Percentiles rank a stretch among this genome's conserved stretches.
phyloP scores from a whole-genome alignment of 2,113 vertebrate genomes.

The Mystacornis crossleyi region DNA sequence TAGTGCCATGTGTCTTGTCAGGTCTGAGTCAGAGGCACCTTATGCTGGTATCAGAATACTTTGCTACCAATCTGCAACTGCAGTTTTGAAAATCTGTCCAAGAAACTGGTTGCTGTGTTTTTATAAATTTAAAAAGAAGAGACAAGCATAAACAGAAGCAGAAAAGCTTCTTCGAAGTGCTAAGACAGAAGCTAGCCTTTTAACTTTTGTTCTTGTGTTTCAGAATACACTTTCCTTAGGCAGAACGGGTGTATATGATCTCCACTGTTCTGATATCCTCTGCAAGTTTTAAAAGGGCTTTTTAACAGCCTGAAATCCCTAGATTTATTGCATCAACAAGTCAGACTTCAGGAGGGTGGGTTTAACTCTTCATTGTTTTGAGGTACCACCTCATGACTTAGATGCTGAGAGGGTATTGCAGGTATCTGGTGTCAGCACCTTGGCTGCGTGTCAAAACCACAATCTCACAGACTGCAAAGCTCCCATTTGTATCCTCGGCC shows the following conservation, averaged over 20 bases:
- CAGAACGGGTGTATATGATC: neutral
- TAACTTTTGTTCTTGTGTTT: neutral
- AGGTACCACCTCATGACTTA: neutral
- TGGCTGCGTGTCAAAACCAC: neutral
- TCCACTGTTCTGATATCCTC: neutral
- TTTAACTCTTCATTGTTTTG: neutral
- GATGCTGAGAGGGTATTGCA: fast-evolving
- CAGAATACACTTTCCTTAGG: no score
- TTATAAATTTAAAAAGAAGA: neutral
- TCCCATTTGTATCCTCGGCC: neutral
- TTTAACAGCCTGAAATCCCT: neutral
- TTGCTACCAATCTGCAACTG: neutral
- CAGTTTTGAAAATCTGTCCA: neutral
- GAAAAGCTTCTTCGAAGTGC: neutral
- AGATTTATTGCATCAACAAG: neutral
- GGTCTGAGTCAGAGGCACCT: neutral
- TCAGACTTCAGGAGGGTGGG: neutral
- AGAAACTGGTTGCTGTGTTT: neutral
- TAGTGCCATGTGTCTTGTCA: neutral
- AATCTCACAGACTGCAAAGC: neutral
- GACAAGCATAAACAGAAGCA: neutral
- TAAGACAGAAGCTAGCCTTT: neutral
- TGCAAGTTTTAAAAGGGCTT: neutral
- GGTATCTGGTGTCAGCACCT: neutral
- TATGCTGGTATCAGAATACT: neutral